Evolutionary conservation across 2,888 invertebrate species (phyloP), one percentile per base, ranked within the genome.

Genomic region (Drosophila histrio): DNA sequence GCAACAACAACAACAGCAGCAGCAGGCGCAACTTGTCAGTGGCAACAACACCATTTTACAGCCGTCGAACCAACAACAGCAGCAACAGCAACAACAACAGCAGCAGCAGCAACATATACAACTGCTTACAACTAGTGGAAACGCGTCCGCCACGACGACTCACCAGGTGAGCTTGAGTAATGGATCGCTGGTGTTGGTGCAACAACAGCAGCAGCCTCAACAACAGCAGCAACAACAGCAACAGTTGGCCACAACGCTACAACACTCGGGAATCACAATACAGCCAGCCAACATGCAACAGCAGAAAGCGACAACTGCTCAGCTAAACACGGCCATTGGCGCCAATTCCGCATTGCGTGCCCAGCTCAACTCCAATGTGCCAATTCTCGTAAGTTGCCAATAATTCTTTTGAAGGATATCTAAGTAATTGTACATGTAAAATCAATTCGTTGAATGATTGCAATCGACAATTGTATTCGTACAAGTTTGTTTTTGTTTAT

Each of bases 331-430:
- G 41, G 92, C 93, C 67, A 92, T 93, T 90, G 70, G 77, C 26
- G 65, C 93, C 69, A 93, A 93, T 61, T 90, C 91, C 8, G 90
- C 91, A 32, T 73, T 91, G 56, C 87, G 91, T 59, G 89, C 90
- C 38, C 91, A 91, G 73, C 78, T 91, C 34, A 90, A 90, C 64
- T 90, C 91, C 24, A 90, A 86, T 90, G 93, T 95, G 87, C 95
- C 96, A 53, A 95, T 95, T 83, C 91, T 96, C 93, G 95, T 95
- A 90, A 93, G 93, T 70, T 9, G n/a, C 15, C 24, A n/a, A n/a
- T n/a, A n/a, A n/a, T n/a, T n/a, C n/a, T n/a, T n/a, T n/a, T n/a
- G n/a, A n/a, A n/a, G n/a, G n/a, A n/a, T n/a, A n/a, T n/a, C n/a
- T n/a, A n/a, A n/a, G n/a, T n/a, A n/a, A n/a, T n/a, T n/a, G n/a